Conservation (phyloP, 2,888 invertebrate genomes). For the Sepiola atlantica region DNA sequence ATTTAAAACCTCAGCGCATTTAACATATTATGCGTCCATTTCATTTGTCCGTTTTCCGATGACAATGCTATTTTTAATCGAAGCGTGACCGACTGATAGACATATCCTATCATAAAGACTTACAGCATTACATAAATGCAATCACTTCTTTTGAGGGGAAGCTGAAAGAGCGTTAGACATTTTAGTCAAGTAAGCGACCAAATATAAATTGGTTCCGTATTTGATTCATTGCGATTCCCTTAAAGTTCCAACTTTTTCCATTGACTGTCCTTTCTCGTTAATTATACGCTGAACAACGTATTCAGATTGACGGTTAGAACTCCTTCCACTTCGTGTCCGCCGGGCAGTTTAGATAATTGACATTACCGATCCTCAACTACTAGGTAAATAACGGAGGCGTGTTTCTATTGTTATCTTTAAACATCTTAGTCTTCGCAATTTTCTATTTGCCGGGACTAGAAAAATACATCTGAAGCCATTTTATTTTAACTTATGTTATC, state of each 20-base stretch:
- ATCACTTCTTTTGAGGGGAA: too few relatives aligned
- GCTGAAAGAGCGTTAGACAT: not conserved
- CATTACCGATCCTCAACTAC: not conserved
- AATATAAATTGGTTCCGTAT: not conserved
- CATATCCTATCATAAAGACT: too few relatives aligned
- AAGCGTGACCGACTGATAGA: too few relatives aligned
- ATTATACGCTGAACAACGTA: not conserved
- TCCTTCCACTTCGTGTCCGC: not conserved
- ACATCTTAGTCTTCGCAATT: not conserved
- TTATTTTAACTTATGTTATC: not conserved
- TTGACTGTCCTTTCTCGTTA: not conserved
- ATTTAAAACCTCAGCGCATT: too few relatives aligned
- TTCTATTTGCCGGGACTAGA: not conserved
- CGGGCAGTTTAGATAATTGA: not conserved
- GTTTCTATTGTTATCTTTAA: not conserved
- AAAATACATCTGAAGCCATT: not conserved
- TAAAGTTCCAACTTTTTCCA: not conserved
- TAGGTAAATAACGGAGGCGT: not conserved
- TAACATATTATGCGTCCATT: too few relatives aligned
- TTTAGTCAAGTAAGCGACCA: not conserved
- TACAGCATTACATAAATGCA: too few relatives aligned
- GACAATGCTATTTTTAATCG: too few relatives aligned
- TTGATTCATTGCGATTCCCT: not conserved
- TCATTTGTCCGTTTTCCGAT: too few relatives aligned
- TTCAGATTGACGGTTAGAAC: not conserved